These are phyloP conservation scores for Hypselothyrea guttata DNA, from an alignment of 2,888 invertebrate genomes.

Conservation along the genomic window DNA sequence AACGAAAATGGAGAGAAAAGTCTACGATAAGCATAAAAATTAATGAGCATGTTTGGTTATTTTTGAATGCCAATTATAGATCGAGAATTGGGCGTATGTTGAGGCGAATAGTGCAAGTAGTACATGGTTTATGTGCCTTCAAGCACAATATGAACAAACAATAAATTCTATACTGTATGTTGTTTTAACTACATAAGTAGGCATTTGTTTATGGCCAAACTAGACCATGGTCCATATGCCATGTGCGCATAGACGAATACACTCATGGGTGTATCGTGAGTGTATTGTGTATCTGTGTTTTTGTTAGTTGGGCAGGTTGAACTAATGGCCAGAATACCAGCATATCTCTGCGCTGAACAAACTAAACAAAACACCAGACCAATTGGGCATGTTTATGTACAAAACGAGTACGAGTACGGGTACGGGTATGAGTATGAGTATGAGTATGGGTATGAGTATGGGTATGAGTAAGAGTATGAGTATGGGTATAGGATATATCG, in stretches of 20 bases:
- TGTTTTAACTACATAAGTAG: constrained; percentile 24
- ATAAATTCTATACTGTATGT: neutral
- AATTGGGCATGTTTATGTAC: constrained; percentile 52
- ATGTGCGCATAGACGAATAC: neutral
- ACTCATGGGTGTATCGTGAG: neutral
- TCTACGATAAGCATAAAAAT: neutral
- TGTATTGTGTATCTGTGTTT: constrained; percentile 14
- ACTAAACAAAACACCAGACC: constrained; percentile 36
- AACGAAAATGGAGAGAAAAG: too few relatives aligned
- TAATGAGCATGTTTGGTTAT: neutral
- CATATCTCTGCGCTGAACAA: constrained; percentile 7
- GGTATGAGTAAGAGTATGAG: constrained; percentile 2
- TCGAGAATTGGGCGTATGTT: neutral
- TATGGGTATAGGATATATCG: neutral
- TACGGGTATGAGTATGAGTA: constrained; percentile 7
- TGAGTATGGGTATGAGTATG: neutral
- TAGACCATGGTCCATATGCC: constrained; percentile 22
- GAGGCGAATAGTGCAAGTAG: constrained; percentile 3
- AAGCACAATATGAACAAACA: neutral
- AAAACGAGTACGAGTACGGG: constrained; percentile 24
- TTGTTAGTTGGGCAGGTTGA: constrained; percentile 28
- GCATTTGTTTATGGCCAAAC: constrained; percentile 37
- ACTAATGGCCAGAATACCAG: constrained; percentile 16
- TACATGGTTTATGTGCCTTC: too few relatives aligned
- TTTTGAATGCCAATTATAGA: constrained; percentile 3